Percentiles rank a stretch among this genome's conserved stretches.
Evolutionary conservation across 2,888 invertebrate species (phyloP).

Genomic region (Drosophila melanosoma): DNA sequence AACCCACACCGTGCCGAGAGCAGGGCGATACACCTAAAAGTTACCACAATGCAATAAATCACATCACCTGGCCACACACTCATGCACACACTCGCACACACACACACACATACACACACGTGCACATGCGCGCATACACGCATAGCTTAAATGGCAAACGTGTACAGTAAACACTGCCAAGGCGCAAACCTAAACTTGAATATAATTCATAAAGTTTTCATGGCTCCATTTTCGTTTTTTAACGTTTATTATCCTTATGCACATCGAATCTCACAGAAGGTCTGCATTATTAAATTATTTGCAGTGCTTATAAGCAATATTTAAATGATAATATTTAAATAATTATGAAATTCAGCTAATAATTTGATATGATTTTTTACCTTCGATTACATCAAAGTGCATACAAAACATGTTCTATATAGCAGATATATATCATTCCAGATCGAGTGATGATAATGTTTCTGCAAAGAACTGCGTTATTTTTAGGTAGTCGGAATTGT

Average conservation of each 20-base stretch:
- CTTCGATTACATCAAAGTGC: background rate
- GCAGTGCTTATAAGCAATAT: background rate
- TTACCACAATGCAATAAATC: constrained; percentile 79
- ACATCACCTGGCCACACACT: constrained; percentile 67
- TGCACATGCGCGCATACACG: constrained; percentile 13
- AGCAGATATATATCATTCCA: no score
- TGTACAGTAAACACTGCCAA: constrained; percentile 46
- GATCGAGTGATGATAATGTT: background rate
- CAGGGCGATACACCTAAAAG: constrained; percentile 73
- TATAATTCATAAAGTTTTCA: constrained; percentile 1
- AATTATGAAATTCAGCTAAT: background rate
- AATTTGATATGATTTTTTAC: background rate
- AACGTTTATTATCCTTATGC: background rate
- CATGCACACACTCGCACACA: constrained; percentile 23
- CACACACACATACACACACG: constrained; percentile 4
- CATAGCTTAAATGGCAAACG: constrained; percentile 18
- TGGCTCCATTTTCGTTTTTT: background rate
- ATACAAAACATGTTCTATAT: background rate
- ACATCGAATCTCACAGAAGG: background rate
- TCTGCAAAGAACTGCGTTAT: background rate
- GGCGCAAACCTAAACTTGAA: constrained; percentile 7
- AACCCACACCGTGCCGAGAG: background rate
- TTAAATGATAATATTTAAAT: background rate
- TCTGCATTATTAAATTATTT: background rate
- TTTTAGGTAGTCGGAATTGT: constrained; percentile 22